phyloP scores from a whole-genome alignment of 37 sponge, comb jelly and placozoan species.

The Dysidea cf. avara region DNA sequence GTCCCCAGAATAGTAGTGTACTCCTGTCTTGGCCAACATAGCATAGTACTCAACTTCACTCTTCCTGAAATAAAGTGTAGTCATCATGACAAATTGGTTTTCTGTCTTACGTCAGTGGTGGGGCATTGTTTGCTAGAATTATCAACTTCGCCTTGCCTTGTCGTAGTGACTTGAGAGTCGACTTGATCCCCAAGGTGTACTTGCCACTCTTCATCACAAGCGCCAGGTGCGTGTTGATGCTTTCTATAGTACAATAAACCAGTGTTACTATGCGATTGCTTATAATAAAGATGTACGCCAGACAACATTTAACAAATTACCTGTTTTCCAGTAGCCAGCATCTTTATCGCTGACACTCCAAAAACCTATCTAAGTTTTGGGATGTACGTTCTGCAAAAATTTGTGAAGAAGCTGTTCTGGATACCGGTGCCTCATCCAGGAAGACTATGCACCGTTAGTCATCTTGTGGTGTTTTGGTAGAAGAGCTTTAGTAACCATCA shows the following conservation, averaged over 20 bases:
- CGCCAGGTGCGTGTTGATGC: constrained; percentile 91
- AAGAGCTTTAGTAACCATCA: no score
- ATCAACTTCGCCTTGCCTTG: constrained; percentile 96
- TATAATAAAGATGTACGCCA: no score
- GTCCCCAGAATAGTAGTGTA: constrained; percentile 96
- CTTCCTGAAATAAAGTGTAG: no score
- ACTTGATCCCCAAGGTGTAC: constrained; percentile 90
- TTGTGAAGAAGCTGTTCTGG: constrained; percentile 40
- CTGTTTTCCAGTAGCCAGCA: no score
- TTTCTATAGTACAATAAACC: no score
- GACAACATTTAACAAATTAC: no score
- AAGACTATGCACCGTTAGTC: constrained; percentile 56
- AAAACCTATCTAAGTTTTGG: constrained; percentile 50
- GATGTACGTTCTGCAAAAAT: constrained; percentile 21
- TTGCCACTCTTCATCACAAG: constrained; percentile 99
- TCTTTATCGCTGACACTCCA: no score
- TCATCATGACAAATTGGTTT: no score
- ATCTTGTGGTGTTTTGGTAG: no score
- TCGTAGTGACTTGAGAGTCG: constrained; percentile 87
- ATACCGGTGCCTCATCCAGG: constrained; percentile 57
- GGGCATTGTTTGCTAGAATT: constrained; percentile 93
- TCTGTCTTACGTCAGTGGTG: constrained; percentile 77
- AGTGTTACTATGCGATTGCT: no score
- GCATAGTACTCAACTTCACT: constrained; percentile 99
- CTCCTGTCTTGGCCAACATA: constrained; percentile 99